Evolutionary conservation across 2,113 vertebrate species (phyloP).

Genomic region (Nycticebus coucang): DNA sequence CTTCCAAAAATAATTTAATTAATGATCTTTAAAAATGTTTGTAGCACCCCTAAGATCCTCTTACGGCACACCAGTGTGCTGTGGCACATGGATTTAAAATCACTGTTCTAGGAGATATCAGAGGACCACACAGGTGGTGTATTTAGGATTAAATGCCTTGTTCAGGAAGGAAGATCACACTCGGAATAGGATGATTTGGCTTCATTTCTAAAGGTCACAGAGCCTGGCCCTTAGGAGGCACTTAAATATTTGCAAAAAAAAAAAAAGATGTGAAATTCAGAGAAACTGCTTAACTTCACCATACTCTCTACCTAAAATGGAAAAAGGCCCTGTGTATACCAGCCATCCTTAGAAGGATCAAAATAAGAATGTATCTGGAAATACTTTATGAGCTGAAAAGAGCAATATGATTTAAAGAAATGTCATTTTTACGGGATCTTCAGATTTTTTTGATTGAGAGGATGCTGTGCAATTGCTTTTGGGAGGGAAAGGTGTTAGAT

Average conservation of each 20-base stretch:
- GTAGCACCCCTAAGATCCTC: too few relatives aligned
- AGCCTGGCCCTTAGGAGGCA: background rate
- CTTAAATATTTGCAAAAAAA: background rate
- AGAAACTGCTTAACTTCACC: background rate
- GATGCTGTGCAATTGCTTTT: constrained; percentile 37
- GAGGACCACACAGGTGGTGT: background rate
- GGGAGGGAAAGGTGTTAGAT: constrained; percentile 35
- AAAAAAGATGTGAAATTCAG: background rate
- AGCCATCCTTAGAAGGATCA: background rate
- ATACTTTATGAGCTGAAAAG: constrained; percentile 25
- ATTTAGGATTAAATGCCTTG: background rate
- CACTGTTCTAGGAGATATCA: background rate
- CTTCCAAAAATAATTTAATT: too few relatives aligned
- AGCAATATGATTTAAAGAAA: constrained; percentile 9
- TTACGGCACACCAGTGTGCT: too few relatives aligned
- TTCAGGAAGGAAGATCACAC: too few relatives aligned
- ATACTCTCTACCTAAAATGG: background rate
- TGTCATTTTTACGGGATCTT: background rate
- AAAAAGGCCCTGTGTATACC: background rate
- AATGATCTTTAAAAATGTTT: too few relatives aligned
- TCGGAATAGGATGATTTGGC: background rate
- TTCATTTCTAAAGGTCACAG: background rate
- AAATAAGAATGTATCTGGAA: background rate
- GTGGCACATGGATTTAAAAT: too few relatives aligned
- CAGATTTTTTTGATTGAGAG: background rate